Base-by-base conservation (phyloP, 2,797 vertebrate species). In the Phataginus tetradactyla region DNA sequence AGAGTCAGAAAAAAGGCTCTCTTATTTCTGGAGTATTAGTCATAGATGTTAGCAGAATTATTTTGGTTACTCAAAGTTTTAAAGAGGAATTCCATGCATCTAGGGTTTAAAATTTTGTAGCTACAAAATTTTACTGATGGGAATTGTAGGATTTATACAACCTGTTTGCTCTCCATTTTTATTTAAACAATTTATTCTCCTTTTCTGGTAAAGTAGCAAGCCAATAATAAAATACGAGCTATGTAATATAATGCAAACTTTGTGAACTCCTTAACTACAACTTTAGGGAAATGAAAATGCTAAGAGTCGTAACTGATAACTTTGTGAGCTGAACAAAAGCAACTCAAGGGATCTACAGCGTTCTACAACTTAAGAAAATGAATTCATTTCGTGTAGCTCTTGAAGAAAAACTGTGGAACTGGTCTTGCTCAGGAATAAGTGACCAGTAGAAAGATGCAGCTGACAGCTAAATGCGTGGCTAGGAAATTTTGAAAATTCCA, bases 401-500 rank as follows among this genome's bases (percentile, higher is more conserved):
- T 14, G 45, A 61, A 45, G 21, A 85, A 20, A 55, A 80, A 25
- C 66, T 23, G 79, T 79, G 55, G 89, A 80, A 79, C 79, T 9
- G 10, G 3, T 64, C 88, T 42, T 45, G 39, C 57, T 72, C 11
- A 51, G 92, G 91, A 88, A 78, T 64, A 92, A 93, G 53, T 72
- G 77, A 96, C 93, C 23, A 77, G 72, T 9, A 94, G 90, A 97
- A 96, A 96, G 77, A 4, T 39, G n/a, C 0, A 39, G 45, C 86
- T 74, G 87, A 86, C 63, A 95, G 86, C 71, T 51, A 74, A 95
- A 63, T 59, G 53, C 3, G 57, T 72, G 92, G 87, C 95, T 93
- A 96, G 95, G 45, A 96, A 94, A 97, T 95, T 96, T 71, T 64
- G 79, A 91, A 89, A 79, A 86, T 71, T 94, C 97, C 74, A 4